Percentiles rank a stretch among this genome's conserved stretches.
These are phyloP conservation scores for Gymnoscopelus braueri DNA, from an alignment of 2,797 vertebrate genomes.

Conservation along the genomic window DNA sequence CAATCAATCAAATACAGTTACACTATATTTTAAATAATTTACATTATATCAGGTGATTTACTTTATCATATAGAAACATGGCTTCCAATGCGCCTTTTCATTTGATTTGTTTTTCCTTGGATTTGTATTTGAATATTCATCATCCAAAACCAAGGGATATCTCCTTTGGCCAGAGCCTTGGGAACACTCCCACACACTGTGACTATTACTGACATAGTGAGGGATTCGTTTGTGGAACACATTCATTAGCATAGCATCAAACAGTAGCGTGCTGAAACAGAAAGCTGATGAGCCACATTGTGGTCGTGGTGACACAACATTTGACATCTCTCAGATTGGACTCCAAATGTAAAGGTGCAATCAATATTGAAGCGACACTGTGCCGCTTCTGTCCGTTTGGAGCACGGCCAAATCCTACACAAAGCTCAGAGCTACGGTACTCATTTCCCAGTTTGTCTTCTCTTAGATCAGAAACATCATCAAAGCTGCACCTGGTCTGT, in stretches of 20 bases:
- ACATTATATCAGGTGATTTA: too few relatives aligned
- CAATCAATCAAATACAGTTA: too few relatives aligned
- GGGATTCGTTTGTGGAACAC: conserved; percentile 7
- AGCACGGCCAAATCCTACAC: conserved; percentile 1
- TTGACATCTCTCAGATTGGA: conserved; percentile 7
- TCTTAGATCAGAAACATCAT: neutral
- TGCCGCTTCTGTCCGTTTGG: conserved; percentile 7
- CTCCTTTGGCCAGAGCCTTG: neutral
- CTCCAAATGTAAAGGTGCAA: neutral
- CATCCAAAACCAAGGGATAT: conserved; percentile 1
- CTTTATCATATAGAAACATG: too few relatives aligned
- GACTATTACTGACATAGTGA: neutral
- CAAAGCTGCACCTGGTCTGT: neutral
- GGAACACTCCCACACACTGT: conserved; percentile 3
- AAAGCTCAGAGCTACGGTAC: conserved; percentile 7
- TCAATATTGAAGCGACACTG: neutral
- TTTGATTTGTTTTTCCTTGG: neutral
- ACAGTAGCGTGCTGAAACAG: conserved; percentile 4
- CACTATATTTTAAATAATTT: too few relatives aligned
- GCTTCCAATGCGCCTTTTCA: too few relatives aligned
- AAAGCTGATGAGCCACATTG: conserved; percentile 3
- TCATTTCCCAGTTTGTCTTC: neutral
- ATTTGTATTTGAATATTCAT: conserved; percentile 7
- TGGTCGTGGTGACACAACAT: neutral
- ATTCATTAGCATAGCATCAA: conserved; percentile 13